Evolutionary conservation across 2,113 vertebrate species (phyloP).

Genomic region (Isichthys henryi): DNA sequence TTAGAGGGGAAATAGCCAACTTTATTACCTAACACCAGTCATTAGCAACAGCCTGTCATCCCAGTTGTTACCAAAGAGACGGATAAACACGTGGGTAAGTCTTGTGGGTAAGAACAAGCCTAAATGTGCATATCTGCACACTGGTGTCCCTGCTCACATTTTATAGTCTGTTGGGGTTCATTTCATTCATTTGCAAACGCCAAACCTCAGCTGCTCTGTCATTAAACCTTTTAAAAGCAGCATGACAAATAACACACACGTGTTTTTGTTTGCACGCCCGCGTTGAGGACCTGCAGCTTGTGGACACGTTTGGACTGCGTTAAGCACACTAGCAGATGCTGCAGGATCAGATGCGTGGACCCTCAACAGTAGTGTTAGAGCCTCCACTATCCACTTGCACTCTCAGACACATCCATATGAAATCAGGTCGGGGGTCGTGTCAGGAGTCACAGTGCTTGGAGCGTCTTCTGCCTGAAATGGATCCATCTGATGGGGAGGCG

Average conservation of each 20-base stretch:
- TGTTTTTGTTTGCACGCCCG: background rate
- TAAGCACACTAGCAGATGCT: slow-evolving; percentile 19
- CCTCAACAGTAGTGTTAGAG: background rate
- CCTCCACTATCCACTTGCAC: slow-evolving; percentile 16
- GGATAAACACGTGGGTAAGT: background rate
- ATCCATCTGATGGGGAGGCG: slow-evolving; percentile 6
- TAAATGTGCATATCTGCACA: background rate
- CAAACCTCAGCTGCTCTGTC: background rate
- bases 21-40: background rate
- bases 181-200: background rate
- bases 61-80: background rate
- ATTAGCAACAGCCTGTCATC: background rate
- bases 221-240: background rate
- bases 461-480: slow-evolving; percentile 33
- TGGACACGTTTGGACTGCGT: background rate
- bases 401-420: background rate
- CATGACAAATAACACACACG: background rate
- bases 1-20: background rate
- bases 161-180: background rate
- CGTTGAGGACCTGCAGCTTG: background rate
- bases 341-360: background rate
- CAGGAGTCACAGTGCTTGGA: slow-evolving; percentile 31
- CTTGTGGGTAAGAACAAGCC: background rate
- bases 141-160: background rate
- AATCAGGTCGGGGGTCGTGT: slow-evolving; percentile 27